Percentiles rank a stretch among this genome's conserved stretches.
Evolutionary conservation across 2,113 vertebrate species (phyloP).

Genomic region (Coptodon rendalli): DNA sequence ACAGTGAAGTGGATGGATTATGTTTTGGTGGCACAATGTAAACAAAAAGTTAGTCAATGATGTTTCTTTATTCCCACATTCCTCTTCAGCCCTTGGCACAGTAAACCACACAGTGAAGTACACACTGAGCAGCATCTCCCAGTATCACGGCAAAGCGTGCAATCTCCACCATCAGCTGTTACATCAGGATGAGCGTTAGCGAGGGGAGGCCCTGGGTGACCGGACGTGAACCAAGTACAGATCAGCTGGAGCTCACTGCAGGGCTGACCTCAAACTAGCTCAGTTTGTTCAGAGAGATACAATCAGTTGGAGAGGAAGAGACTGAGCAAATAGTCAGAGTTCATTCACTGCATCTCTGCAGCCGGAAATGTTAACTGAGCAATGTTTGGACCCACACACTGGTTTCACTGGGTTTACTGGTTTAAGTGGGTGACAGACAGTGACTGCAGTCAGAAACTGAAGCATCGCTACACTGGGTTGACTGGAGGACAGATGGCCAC

Average conservation of each 20-base stretch:
- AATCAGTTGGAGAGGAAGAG: background rate
- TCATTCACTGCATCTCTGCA: background rate
- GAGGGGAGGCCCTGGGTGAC: background rate
- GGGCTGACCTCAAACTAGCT: background rate
- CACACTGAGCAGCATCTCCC: background rate
- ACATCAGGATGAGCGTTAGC: background rate
- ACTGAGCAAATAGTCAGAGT: constrained; percentile 19
- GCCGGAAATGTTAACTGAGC: background rate
- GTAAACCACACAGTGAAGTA: background rate
- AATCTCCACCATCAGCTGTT: background rate
- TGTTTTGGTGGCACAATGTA: background rate
- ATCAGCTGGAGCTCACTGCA: background rate
- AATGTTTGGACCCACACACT: background rate
- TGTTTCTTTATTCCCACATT: background rate
- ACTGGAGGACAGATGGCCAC: background rate
- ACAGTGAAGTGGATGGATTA: background rate
- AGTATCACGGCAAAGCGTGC: background rate
- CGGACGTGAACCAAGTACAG: background rate
- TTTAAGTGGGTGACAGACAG: background rate
- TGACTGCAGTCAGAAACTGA: background rate
- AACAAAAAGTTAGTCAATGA: background rate
- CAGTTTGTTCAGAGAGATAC: background rate
- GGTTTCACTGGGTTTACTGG: background rate
- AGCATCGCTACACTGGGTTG: background rate
- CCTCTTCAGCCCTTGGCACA: background rate